Evolutionary conservation across 2,113 vertebrate genomes (phyloP).

Genomic region (Anarrhichthys ocellatus): DNA sequence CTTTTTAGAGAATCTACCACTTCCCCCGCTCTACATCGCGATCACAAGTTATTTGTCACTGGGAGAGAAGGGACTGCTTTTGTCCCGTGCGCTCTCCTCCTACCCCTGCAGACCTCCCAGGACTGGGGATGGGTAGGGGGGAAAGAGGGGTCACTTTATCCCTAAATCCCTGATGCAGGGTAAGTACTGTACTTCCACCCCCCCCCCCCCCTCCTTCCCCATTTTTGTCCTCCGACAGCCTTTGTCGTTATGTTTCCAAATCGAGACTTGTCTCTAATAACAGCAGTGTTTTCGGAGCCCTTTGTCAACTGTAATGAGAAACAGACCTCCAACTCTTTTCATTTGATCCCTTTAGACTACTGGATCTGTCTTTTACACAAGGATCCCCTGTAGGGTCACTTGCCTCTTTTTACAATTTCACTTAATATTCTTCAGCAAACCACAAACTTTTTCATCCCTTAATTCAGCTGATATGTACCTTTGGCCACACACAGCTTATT

Average conservation of each 20-base stretch:
- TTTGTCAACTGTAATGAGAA: slow-evolving; percentile 93
- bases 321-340: slow-evolving; percentile 83
- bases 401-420: background rate
- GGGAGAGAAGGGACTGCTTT: slow-evolving; percentile 63
- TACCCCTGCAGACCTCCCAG: slow-evolving; percentile 76
- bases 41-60: too few species aligned
- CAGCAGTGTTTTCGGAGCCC: slow-evolving; percentile 80
- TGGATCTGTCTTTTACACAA: background rate
- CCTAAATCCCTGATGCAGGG: slow-evolving; percentile 70
- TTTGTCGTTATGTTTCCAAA: slow-evolving; percentile 54
- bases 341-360: background rate
- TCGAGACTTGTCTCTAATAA: slow-evolving; percentile 59
- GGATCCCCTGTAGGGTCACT: background rate
- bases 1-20: too few species aligned
- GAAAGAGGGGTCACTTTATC: slow-evolving; percentile 61
- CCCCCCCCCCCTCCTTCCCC: slow-evolving; percentile 24
- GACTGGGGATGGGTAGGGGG: slow-evolving; percentile 65
- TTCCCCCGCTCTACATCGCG: too few species aligned
- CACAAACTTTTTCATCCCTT: background rate
- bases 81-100: slow-evolving; percentile 67
- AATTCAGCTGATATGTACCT: slow-evolving; percentile 8
- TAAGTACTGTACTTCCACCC: slow-evolving; percentile 70
- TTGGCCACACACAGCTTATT: slow-evolving; percentile 2
- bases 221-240: too few species aligned
- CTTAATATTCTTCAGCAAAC: background rate